phyloP scores from a whole-genome alignment of 1,140 invertebrate genomes.

The Hylaeus anthracinus region DNA sequence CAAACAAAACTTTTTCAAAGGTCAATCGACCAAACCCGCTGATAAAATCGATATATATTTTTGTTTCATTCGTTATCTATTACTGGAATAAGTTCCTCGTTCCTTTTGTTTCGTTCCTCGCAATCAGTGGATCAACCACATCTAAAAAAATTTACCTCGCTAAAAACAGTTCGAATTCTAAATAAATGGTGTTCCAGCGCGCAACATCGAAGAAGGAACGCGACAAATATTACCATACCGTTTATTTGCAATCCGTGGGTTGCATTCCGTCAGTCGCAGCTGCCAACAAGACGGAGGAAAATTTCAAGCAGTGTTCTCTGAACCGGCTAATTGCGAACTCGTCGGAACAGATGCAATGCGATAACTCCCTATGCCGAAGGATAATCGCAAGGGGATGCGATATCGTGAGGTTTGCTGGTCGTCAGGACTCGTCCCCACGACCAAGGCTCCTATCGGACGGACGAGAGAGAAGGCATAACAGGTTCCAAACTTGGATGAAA shows the following conservation, averaged over 20 bases:
- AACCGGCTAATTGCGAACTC: constrained; percentile 20
- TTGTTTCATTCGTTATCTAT: no score
- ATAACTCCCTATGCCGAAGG: constrained; percentile 23
- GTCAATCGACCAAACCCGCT: no score
- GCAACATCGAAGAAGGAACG: no score
- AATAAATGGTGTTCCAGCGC: no score
- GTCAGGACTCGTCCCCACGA: neutral
- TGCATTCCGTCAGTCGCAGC: neutral
- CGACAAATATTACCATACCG: neutral
- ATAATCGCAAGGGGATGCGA: constrained; percentile 34
- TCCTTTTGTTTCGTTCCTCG: no score
- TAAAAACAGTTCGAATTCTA: no score
- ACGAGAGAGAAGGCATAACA: constrained; percentile 51
- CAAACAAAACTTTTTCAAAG: no score
- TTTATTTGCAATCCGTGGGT: neutral
- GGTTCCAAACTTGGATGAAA: constrained; percentile 63
- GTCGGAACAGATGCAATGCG: constrained; percentile 24
- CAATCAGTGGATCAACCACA: no score
- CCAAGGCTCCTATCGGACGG: constrained; percentile 19
- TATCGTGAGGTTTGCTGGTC: constrained; percentile 35
- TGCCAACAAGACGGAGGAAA: neutral
- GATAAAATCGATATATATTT: no score
- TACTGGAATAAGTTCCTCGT: no score
- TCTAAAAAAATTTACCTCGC: no score
- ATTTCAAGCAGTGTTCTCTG: neutral